A percentile compares a stretch with the other conserved stretches of the same genome.
Conservation (phyloP, 2,888 invertebrate species). For the Cistogaster globosa region DNA sequence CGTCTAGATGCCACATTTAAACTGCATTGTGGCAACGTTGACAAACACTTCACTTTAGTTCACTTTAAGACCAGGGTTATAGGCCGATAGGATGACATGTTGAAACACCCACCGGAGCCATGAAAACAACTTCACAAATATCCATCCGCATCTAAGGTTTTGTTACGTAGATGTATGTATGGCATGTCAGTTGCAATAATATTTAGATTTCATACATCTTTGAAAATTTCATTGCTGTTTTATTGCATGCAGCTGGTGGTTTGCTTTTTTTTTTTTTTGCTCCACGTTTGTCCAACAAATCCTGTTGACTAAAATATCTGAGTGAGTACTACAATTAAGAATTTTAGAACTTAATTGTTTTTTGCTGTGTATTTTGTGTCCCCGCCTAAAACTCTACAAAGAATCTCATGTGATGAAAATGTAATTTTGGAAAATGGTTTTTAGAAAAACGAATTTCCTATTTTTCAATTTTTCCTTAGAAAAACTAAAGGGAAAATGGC, state of each 20-base stretch:
- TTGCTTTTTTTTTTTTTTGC: slow-evolving; percentile 10
- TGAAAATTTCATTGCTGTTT: slow-evolving; percentile 38
- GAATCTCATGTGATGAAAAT: slow-evolving; percentile 50
- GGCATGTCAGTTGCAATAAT: slow-evolving; percentile 69
- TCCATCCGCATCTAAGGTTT: background rate
- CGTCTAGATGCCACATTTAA: slow-evolving; percentile 66
- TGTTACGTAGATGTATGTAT: slow-evolving; percentile 32
- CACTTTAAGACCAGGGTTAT: slow-evolving; percentile 53
- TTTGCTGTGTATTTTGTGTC: slow-evolving; percentile 1
- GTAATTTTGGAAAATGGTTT: slow-evolving; percentile 45
- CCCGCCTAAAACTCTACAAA: background rate
- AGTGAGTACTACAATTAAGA: slow-evolving; percentile 65
- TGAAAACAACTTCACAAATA: slow-evolving; percentile 19
- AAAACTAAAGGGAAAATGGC: background rate
- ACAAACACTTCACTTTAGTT: slow-evolving; percentile 78
- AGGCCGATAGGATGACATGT: slow-evolving; percentile 51
- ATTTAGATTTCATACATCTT: slow-evolving; percentile 67
- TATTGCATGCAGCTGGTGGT: background rate
- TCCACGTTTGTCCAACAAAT: slow-evolving; percentile 28
- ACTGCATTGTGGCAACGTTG: slow-evolving; percentile 71
- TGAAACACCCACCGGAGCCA: slow-evolving; percentile 38
- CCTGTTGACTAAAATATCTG: slow-evolving; percentile 39
- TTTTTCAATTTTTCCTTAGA: background rate
- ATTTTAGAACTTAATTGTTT: slow-evolving; percentile 68
- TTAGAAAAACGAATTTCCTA: slow-evolving; percentile 42